A percentile compares a stretch with the other conserved stretches of the same genome.
Conservation (phyloP, 1,140 invertebrate species). For the Eumeta japonica region DNA sequence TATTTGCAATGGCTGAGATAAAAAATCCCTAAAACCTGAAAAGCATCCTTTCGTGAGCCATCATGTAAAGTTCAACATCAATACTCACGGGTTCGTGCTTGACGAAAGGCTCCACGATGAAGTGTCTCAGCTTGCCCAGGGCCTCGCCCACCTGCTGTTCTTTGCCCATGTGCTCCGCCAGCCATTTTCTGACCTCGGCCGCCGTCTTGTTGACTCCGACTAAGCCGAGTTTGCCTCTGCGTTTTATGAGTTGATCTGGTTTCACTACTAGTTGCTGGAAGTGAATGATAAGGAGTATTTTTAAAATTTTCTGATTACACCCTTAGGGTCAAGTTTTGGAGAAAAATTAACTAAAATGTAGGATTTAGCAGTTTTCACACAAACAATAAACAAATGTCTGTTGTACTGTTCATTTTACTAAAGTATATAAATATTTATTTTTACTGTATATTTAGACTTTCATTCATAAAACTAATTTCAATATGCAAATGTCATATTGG, state of each 20-base stretch:
- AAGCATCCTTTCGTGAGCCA: background rate
- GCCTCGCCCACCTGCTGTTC: slow-evolving; percentile 85
- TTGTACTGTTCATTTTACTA: too few relatives aligned
- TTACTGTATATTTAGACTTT: too few relatives aligned
- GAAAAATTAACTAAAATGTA: background rate
- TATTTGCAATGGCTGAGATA: too few relatives aligned
- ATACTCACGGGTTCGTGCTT: slow-evolving; percentile 79
- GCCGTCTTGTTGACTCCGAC: slow-evolving; percentile 92
- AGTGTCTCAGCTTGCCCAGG: slow-evolving; percentile 83
- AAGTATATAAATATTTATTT: too few relatives aligned
- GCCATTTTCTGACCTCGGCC: slow-evolving; percentile 80
- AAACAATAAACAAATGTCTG: too few relatives aligned
- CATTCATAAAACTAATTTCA: too few relatives aligned
- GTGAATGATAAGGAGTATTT: too few relatives aligned
- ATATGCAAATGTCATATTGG: too few relatives aligned
- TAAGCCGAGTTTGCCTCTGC: slow-evolving; percentile 93
- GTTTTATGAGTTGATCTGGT: slow-evolving; percentile 98
- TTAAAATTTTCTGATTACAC: slow-evolving; percentile 7
- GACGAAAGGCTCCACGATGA: slow-evolving; percentile 97
- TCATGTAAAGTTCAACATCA: background rate
- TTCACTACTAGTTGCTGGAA: slow-evolving; percentile 90
- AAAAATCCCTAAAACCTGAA: too few relatives aligned
- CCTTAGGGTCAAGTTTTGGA: background rate
- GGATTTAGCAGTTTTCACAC: background rate
- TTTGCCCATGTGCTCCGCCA: slow-evolving; percentile 82